phyloP scores from a whole-genome alignment of 2,797 vertebrate genomes.

The Argyrosomus regius region DNA sequence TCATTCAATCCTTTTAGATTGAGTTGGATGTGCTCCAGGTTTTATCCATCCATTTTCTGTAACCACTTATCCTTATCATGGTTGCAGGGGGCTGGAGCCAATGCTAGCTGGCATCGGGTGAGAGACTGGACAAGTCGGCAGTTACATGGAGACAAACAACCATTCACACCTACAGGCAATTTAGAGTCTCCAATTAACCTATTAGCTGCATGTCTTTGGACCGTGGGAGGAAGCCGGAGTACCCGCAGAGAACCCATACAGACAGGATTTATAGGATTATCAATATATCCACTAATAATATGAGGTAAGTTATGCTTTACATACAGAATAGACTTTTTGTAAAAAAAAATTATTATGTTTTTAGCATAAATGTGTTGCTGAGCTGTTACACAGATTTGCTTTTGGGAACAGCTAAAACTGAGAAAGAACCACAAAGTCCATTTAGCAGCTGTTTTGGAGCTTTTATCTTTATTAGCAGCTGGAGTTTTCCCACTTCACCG shows the following conservation, averaged over 20 bases:
- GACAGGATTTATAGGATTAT: neutral
- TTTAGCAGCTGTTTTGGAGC: constrained; percentile 11
- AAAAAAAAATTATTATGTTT: neutral
- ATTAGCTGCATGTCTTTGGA: no score
- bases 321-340: neutral
- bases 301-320: neutral
- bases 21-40: neutral
- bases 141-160: no score
- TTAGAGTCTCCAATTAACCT: no score
- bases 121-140: no score
- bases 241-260: no score
- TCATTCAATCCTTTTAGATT: no score
- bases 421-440: neutral
- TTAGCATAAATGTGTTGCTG: neutral
- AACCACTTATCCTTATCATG: no score
- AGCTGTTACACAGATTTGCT: neutral
- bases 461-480: neutral
- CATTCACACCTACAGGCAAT: no score
- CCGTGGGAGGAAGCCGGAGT: no score
- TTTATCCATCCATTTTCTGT: no score
- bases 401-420: neutral
- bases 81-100: no score
- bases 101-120: no score
- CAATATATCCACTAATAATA: neutral
- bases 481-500: neutral